Base-by-base conservation (phyloP, 1,140 invertebrate species). In the Pissodes strobi region DNA sequence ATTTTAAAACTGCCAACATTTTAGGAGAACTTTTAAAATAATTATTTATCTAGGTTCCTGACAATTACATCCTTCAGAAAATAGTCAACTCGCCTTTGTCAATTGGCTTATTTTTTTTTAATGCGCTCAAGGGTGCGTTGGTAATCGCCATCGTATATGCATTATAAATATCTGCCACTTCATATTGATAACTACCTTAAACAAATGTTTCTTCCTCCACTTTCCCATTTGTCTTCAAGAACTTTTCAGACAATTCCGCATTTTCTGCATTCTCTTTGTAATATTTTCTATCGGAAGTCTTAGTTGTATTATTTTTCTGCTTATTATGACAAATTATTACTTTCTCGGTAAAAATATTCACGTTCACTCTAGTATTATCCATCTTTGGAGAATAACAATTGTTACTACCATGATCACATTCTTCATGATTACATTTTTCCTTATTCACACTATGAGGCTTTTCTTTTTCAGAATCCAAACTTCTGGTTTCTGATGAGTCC, bases 401-500 rank as follows among this genome's bases (percentile, higher is more conserved):
- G 17, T 43, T 43, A 6, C 2, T 6, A 19, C 58, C 64, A 6
- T 10, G 22, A 8, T 63, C 49, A 5, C 18, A 45, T 38, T 68
- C 67, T 34, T 68, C 67, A 19, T 68, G 49, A 12, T 61, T 65
- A 41, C 55, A 51, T 13, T 45, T 68, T 2, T 25, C 52, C 64
- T 46, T 66, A 8, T 2, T 38, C 22, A 39, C 10, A 53, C 21
- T 25, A 12, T 13, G n/a, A 52, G 18, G n/a, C 25, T 38, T 59
- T 39, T 70, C 61, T 17, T 48, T 71, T 12, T 68, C 52, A 8
- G 72, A 74, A 56, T 74, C 71, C 9, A 49, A 51, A 37, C 64
- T 74, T 59, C 67, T 70, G 1, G 67, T 71, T 46, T 72, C 72
- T 1, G 72, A 70, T 6, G 72, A 73, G 39, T 75, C 73, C 23